phyloP scores from a whole-genome alignment of 2,888 invertebrate genomes.

The Lepas anatifera region DNA sequence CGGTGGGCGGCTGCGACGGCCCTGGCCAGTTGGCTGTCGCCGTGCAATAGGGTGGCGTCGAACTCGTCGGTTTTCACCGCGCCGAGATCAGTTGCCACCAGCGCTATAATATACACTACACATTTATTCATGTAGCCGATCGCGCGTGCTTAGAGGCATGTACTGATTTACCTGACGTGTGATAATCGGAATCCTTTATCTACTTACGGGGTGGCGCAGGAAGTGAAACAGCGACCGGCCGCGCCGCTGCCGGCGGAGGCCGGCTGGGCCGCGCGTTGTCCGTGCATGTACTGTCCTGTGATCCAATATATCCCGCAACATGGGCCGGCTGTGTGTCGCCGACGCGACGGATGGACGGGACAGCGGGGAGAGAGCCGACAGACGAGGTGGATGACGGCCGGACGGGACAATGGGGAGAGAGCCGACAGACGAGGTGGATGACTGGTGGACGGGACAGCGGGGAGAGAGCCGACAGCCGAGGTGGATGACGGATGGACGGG shows the following conservation, averaged over 20 bases:
- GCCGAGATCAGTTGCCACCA: too few species aligned
- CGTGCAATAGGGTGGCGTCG: neutral
- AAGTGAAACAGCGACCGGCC: too few species aligned
- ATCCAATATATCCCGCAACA: constrained; percentile 1
- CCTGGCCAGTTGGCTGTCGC: neutral
- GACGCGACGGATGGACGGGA: too few species aligned
- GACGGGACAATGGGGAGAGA: too few species aligned
- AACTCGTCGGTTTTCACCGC: neutral
- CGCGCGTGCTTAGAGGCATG: too few species aligned
- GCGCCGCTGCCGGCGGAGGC: neutral
- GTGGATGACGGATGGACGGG: too few species aligned
- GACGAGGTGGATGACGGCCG: too few species aligned
- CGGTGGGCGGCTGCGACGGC: neutral
- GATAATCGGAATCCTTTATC: constrained; percentile 3
- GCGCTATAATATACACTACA: neutral
- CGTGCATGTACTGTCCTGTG: constrained; percentile 2
- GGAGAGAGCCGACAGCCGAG: too few species aligned
- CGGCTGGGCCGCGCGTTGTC: neutral
- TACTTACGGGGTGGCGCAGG: neutral
- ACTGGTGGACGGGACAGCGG: too few species aligned
- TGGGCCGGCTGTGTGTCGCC: neutral
- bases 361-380: too few species aligned
- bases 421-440: too few species aligned
- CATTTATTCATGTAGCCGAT: too few species aligned
- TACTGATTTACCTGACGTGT: neutral